These are phyloP conservation scores for Poecilobothrus nobilitatus DNA, from an alignment of 2,888 invertebrate genomes.

Conservation along the genomic window DNA sequence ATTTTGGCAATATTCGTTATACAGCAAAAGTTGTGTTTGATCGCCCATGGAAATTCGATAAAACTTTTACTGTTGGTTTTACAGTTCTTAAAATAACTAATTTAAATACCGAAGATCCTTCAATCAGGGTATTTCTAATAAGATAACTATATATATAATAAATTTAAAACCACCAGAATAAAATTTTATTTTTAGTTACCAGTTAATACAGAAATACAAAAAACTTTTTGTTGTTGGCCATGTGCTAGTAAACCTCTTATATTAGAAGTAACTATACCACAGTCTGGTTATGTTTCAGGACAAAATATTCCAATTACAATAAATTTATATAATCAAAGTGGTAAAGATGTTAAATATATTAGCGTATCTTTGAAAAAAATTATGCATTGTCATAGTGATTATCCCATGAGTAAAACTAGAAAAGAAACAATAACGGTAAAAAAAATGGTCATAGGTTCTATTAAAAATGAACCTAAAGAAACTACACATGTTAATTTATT, in stretches of 20 bases:
- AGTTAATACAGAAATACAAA: slow-evolving; percentile 28
- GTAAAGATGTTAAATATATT: slow-evolving; percentile 44
- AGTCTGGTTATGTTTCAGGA: slow-evolving; percentile 40
- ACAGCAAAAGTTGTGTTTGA: slow-evolving; percentile 71
- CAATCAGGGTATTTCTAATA: slow-evolving; percentile 25
- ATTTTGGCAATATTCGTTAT: slow-evolving; percentile 68
- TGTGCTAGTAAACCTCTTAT: slow-evolving; percentile 31
- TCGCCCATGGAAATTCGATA: slow-evolving; percentile 75
- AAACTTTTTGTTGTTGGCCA: slow-evolving; percentile 32
- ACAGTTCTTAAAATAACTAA: slow-evolving; percentile 71
- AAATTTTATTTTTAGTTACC: slow-evolving; percentile 28
- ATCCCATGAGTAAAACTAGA: neutral
- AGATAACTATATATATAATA: neutral
- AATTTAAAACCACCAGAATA: neutral
- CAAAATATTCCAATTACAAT: slow-evolving; percentile 39
- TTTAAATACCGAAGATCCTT: slow-evolving; percentile 61
- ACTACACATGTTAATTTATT: slow-evolving; percentile 32
- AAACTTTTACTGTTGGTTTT: slow-evolving; percentile 66
- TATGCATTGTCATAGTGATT: slow-evolving; percentile 17
- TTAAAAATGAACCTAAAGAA: slow-evolving; percentile 26
- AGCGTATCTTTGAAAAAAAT: slow-evolving; percentile 46
- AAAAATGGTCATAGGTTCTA: slow-evolving; percentile 32
- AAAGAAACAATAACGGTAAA: neutral
- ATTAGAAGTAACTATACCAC: slow-evolving; percentile 32
- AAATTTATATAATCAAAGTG: slow-evolving; percentile 52